These are phyloP conservation scores for Halocynthia roretzi DNA, from an alignment of 23 tunicate species.

Conservation along the genomic window DNA sequence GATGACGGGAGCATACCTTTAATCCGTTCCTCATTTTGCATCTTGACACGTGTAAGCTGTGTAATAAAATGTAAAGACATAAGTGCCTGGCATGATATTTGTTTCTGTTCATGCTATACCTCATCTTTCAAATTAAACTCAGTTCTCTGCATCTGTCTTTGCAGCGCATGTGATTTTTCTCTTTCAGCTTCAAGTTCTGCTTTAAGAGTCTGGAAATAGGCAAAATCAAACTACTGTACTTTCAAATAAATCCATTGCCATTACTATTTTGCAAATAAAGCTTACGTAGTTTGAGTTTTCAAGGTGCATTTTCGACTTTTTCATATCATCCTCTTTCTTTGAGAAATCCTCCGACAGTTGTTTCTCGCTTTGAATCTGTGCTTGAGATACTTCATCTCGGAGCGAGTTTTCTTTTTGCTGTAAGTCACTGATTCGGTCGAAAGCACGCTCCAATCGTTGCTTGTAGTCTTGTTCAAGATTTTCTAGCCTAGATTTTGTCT, in stretches of 20 bases:
- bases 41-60: constrained; percentile 53
- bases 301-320: constrained; percentile 28
- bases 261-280: not conserved
- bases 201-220: constrained; percentile 25
- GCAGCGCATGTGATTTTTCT: constrained; percentile 35
- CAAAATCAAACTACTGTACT: not conserved
- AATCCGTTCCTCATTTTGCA: constrained; percentile 76
- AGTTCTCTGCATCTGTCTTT: constrained; percentile 48
- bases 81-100: not conserved
- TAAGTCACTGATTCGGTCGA: constrained; percentile 66
- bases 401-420: constrained; percentile 62
- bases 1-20: constrained; percentile 78
- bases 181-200: constrained; percentile 50
- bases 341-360: constrained; percentile 26
- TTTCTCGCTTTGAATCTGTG: constrained; percentile 54
- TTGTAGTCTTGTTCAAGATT: constrained; percentile 67
- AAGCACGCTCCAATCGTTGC: constrained; percentile 66
- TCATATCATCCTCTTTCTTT: constrained; percentile 40
- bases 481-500: constrained; percentile 58
- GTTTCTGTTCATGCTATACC: constrained; percentile 9
- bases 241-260: too few species aligned
- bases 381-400: constrained; percentile 39
- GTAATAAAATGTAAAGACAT: not conserved
- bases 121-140: constrained; percentile 70
- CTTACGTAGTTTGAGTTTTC: constrained; percentile 32